phyloP scores from a whole-genome alignment of 2,888 invertebrate genomes.

The Antitype chi region DNA sequence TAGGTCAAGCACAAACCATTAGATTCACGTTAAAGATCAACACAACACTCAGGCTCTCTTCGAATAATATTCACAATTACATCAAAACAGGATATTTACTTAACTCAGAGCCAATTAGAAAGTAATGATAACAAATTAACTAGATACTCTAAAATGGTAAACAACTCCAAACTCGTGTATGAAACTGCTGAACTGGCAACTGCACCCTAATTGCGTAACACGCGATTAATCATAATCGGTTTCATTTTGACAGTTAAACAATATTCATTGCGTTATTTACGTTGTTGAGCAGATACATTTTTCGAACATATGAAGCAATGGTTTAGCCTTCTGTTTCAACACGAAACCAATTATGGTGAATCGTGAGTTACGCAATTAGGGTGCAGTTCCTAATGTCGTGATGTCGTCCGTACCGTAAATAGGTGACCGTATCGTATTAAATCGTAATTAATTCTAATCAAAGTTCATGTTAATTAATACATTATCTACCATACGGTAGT shows the following conservation, averaged over 20 bases:
- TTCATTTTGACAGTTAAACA: no score
- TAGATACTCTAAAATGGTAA: slow-evolving; percentile 34
- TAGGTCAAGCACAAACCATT: neutral
- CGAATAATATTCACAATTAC: neutral
- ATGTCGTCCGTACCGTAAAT: slow-evolving; percentile 34
- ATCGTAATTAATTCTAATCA: slow-evolving; percentile 46
- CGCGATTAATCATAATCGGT: no score
- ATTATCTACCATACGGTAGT: slow-evolving; percentile 45
- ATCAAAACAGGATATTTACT: slow-evolving; percentile 40
- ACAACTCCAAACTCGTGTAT: slow-evolving; percentile 33
- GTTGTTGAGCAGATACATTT: no score
- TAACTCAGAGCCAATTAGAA: slow-evolving; percentile 31
- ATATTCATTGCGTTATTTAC: no score
- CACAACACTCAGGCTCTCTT: neutral
- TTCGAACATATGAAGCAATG: no score
- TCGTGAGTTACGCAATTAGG: no score
- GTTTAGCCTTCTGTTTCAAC: no score
- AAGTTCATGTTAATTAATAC: slow-evolving; percentile 52
- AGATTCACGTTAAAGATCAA: neutral
- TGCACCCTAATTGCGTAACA: no score
- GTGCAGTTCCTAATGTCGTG: slow-evolving; percentile 7
- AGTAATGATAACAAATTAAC: slow-evolving; percentile 18
- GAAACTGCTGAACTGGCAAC: slow-evolving; percentile 10
- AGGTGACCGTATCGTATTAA: slow-evolving; percentile 44
- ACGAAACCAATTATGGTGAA: no score